Conservation (phyloP, 1,140 invertebrate species). For the Acyrthosiphon pisum region DNA sequence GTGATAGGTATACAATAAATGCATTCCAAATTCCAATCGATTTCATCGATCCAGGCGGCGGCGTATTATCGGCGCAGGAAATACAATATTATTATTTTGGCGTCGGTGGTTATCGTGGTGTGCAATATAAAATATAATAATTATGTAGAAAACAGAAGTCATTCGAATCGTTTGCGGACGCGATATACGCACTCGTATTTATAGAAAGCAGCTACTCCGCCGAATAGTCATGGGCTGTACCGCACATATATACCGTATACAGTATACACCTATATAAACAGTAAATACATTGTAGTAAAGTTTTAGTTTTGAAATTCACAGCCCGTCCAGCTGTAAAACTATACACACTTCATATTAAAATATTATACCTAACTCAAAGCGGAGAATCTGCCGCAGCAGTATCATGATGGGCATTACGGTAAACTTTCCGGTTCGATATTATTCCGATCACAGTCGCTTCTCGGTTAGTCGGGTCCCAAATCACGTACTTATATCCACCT, state of each 20-base stretch:
- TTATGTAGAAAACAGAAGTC: neutral
- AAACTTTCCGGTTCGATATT: slow-evolving; percentile 51
- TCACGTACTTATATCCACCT: slow-evolving; percentile 1
- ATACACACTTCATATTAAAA: neutral
- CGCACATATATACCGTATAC: neutral
- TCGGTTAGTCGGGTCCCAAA: neutral
- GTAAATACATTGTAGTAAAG: neutral
- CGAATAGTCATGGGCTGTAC: neutral
- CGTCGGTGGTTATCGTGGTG: neutral
- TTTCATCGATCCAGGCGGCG: neutral
- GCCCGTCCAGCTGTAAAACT: neutral
- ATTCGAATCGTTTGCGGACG: neutral
- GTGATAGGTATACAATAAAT: neutral
- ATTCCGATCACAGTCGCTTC: slow-evolving; percentile 44
- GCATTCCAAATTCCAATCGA: slow-evolving; percentile 12
- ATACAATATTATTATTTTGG: neutral
- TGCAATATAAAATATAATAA: neutral
- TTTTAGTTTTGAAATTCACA: neutral
- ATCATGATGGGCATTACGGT: neutral
- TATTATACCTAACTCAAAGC: neutral
- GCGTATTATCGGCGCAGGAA: neutral
- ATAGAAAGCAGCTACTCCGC: neutral
- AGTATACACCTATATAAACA: no score
- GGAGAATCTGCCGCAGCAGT: neutral
- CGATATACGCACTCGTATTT: neutral